Evolutionary conservation across 2,797 vertebrate genomes (phyloP).

Genomic region (Kryptopterus vitreolus): DNA sequence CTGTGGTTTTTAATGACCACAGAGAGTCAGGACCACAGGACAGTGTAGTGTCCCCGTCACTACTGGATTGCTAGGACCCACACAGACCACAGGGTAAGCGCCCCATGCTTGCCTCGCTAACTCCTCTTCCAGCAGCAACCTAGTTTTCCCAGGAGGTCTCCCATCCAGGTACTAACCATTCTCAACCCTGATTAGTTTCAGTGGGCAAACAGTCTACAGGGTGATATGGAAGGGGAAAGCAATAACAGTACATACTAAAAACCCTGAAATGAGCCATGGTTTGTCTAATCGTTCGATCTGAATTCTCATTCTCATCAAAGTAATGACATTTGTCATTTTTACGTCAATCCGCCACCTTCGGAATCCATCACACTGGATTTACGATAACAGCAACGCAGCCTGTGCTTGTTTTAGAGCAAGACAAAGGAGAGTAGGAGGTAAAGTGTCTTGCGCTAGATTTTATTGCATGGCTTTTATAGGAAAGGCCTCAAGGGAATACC

Average conservation of each 20-base stretch:
- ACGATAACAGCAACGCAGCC: background rate
- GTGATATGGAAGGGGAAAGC: background rate
- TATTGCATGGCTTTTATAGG: conserved; percentile 18
- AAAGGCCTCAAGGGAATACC: background rate
- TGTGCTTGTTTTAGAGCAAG: background rate
- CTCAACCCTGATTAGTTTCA: no score
- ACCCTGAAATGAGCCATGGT: background rate
- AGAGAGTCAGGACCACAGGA: no score
- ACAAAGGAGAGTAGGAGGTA: background rate
- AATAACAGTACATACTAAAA: background rate
- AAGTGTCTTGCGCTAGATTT: background rate
- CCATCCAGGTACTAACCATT: no score
- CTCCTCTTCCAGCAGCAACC: no score
- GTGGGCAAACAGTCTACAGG: no score
- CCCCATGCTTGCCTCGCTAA: no score
- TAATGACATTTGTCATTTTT: background rate
- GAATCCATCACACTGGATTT: background rate
- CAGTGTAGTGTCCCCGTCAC: no score
- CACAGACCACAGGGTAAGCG: no score
- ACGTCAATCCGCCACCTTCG: background rate
- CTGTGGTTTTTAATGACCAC: no score
- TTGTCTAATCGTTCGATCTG: background rate
- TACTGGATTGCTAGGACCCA: no score
- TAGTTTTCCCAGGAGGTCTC: no score
- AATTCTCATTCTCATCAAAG: background rate